A percentile compares a stretch with the other conserved stretches of the same genome.
Conservation (phyloP, 2,113 vertebrate species). For the Rhizomys pruinosus region DNA sequence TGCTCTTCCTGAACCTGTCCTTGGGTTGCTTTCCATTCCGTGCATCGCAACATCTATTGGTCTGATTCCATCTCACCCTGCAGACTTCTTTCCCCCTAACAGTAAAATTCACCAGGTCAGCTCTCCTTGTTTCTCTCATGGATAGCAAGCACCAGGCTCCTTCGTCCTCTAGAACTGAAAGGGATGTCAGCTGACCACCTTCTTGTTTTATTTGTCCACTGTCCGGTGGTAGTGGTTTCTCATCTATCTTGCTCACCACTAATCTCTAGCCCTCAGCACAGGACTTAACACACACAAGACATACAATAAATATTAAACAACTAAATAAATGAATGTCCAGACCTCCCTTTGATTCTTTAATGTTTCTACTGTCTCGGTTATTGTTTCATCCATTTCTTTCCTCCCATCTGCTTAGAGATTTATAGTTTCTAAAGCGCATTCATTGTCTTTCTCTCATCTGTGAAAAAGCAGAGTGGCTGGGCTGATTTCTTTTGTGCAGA, state of each 20-base stretch:
- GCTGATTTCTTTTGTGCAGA: neutral
- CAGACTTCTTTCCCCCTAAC: neutral
- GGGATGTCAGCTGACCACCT: neutral
- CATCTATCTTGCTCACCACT: neutral
- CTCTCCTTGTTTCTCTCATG: neutral
- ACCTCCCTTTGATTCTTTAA: constrained; percentile 32
- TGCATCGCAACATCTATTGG: neutral
- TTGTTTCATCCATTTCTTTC: constrained; percentile 53
- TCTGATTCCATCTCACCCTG: neutral
- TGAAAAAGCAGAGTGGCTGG: constrained; percentile 3
- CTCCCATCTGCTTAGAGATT: constrained; percentile 53
- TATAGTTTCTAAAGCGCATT: neutral
- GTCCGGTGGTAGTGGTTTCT: neutral
- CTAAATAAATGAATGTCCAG: constrained; percentile 34
- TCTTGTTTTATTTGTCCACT: neutral
- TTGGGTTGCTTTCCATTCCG: neutral
- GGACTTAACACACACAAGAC: neutral
- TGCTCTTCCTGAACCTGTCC: neutral
- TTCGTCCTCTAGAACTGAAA: neutral
- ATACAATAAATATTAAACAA: constrained; percentile 23
- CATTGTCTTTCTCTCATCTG: constrained; percentile 25
- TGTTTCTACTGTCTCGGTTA: constrained; percentile 16
- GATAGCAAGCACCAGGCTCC: too few relatives aligned
- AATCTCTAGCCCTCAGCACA: neutral
- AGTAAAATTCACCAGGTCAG: neutral